phyloP scores from a whole-genome alignment of 2,113 vertebrate genomes.

The Takifugu flavidus region DNA sequence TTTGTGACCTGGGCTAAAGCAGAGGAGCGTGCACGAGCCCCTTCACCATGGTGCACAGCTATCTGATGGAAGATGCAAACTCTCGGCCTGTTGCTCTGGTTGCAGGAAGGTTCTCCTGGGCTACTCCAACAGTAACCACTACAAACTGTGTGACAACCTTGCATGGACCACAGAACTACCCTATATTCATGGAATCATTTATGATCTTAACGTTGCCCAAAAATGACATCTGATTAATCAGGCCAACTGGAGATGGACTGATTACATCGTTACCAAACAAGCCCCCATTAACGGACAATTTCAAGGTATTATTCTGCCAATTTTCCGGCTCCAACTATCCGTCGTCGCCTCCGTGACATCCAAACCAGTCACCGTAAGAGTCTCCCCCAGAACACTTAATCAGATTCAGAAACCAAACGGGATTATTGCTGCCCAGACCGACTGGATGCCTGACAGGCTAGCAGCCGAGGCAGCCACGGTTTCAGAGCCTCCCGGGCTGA shows the following conservation, averaged over 20 bases:
- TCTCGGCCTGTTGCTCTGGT: conserved; percentile 66
- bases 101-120: conserved; percentile 64
- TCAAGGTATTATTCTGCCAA: background rate
- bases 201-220: too few species aligned
- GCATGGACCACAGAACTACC: conserved; percentile 21
- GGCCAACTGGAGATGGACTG: too few species aligned
- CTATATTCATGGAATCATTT: too few species aligned
- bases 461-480: background rate
- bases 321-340: background rate
- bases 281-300: background rate
- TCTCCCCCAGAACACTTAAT: background rate
- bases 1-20: conserved; percentile 1
- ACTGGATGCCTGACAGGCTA: background rate
- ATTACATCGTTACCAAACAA: too few species aligned
- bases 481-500: conserved; percentile 4
- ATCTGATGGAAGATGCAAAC: conserved; percentile 40
- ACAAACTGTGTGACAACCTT: conserved; percentile 55
- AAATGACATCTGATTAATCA: too few species aligned
- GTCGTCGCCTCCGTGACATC: background rate
- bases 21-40: conserved; percentile 18
- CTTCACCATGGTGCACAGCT: conserved; percentile 29
- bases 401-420: background rate
- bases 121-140: conserved; percentile 70
- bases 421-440: background rate
- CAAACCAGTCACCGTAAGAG: background rate